Percentiles rank a stretch among this genome's conserved stretches.
phyloP scores from a whole-genome alignment of 1,140 invertebrate genomes.

The Lasioglossum albipes region DNA sequence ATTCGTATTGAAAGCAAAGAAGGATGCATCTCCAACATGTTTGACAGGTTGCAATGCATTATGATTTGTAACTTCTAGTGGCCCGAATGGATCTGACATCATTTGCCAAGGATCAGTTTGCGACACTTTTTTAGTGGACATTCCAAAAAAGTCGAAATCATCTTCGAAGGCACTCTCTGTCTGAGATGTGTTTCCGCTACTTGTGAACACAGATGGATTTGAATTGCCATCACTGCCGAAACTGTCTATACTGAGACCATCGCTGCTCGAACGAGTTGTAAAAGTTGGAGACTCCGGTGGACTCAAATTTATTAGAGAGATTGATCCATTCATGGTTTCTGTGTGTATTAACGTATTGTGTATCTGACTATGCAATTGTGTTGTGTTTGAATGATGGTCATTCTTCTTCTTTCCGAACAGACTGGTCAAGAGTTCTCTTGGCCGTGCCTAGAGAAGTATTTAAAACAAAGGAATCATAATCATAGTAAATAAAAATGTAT shows the following conservation, averaged over 20 bases:
- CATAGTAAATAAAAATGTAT: not conserved
- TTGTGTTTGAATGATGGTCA: constrained; percentile 26
- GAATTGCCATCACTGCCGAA: constrained; percentile 86
- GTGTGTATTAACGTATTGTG: constrained; percentile 36
- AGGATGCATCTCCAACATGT: constrained; percentile 66
- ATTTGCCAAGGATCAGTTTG: constrained; percentile 75
- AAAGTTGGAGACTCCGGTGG: constrained; percentile 87
- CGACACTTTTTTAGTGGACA: constrained; percentile 53
- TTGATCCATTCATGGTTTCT: constrained; percentile 48
- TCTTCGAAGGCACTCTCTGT: constrained; percentile 88
- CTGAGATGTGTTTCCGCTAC: constrained; percentile 85
- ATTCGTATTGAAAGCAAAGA: constrained; percentile 70
- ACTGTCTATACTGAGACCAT: constrained; percentile 86
- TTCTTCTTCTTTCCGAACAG: constrained; percentile 69
- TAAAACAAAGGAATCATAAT: not conserved
- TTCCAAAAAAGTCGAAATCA: constrained; percentile 84
- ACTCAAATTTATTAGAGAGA: constrained; percentile 76
- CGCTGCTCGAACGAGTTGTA: constrained; percentile 86
- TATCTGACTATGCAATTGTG: constrained; percentile 36
- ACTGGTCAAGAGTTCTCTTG: constrained; percentile 74
- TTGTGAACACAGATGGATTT: constrained; percentile 81
- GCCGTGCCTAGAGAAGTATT: constrained; percentile 68
- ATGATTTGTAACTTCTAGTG: constrained; percentile 51
- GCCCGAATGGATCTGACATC: constrained; percentile 73
- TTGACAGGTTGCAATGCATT: constrained; percentile 53